Evolutionary conservation across 2,888 invertebrate genomes (phyloP).

Genomic region (Buathra laborator): DNA sequence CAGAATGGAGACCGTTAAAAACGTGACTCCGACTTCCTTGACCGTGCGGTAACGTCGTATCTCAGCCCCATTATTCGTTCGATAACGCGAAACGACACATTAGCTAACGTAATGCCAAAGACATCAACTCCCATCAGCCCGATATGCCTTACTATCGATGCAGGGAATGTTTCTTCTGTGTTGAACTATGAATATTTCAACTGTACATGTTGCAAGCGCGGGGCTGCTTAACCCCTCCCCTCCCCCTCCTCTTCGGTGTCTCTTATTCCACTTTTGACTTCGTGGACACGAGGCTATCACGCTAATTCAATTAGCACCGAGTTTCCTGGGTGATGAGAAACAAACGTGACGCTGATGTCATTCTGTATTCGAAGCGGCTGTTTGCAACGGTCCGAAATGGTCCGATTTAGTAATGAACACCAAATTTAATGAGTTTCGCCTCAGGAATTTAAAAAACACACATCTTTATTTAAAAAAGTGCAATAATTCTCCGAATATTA

Average conservation of each 20-base stretch:
- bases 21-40: constrained; percentile 33
- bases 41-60: constrained; percentile 25
- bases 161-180: not conserved
- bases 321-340: constrained; percentile 25
- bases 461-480: not conserved
- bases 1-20: constrained; percentile 26
- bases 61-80: constrained; percentile 25
- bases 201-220: not conserved
- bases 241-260: not conserved
- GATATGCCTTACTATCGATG: not conserved
- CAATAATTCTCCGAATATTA: too few relatives aligned
- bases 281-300: constrained; percentile 50
- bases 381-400: not conserved
- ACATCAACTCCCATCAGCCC: not conserved
- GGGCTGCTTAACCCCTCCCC: not conserved
- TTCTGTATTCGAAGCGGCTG: constrained; percentile 13
- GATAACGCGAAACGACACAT: constrained; percentile 48
- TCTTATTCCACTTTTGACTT: constrained; percentile 28
- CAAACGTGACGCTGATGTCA: constrained; percentile 41
- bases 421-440: not conserved
- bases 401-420: not conserved
- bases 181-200: not conserved
- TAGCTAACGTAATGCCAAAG: not conserved
- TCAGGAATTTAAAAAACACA: not conserved
- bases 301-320: constrained; percentile 60